Percentiles rank a stretch among this genome's conserved stretches.
These are phyloP conservation scores for Bujurquina vittata DNA, from an alignment of 2,113 vertebrate genomes.

Conservation along the genomic window DNA sequence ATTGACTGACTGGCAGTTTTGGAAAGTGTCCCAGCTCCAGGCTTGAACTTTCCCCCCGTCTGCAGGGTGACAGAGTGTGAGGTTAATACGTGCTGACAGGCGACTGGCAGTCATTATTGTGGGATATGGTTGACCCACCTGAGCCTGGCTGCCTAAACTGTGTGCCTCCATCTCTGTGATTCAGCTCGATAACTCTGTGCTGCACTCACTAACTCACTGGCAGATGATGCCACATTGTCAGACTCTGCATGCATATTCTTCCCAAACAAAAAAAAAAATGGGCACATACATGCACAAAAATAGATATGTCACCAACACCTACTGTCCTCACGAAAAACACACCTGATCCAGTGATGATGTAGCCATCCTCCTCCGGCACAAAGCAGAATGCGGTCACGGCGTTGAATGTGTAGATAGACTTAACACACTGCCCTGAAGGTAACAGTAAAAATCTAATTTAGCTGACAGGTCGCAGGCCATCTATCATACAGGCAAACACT, in stretches of 20 bases:
- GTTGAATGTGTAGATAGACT: slow-evolving; percentile 84
- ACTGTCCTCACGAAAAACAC: slow-evolving; percentile 20
- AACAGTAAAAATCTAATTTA: slow-evolving; percentile 50
- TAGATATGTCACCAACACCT: neutral
- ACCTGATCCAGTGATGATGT: slow-evolving; percentile 84
- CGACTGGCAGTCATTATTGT: slow-evolving; percentile 63
- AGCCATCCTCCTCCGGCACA: slow-evolving; percentile 76
- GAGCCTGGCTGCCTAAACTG: slow-evolving; percentile 59
- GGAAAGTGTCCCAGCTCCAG: slow-evolving; percentile 81
- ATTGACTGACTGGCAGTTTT: slow-evolving; percentile 81
- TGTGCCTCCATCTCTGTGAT: slow-evolving; percentile 46
- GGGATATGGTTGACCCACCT: slow-evolving; percentile 63
- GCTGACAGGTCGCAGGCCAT: slow-evolving; percentile 38
- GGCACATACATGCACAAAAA: neutral
- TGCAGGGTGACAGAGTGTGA: slow-evolving; percentile 69
- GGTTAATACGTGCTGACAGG: slow-evolving; percentile 63
- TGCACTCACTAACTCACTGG: slow-evolving; percentile 28
- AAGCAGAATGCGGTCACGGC: slow-evolving; percentile 80
- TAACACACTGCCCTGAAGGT: slow-evolving; percentile 80
- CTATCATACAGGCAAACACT: slow-evolving; percentile 27
- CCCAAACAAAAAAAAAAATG: neutral
- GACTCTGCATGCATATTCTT: slow-evolving; percentile 12
- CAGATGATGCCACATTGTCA: slow-evolving; percentile 26
- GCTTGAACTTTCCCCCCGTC: slow-evolving; percentile 85
- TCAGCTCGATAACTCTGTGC: slow-evolving; percentile 9